phyloP scores from a whole-genome alignment of 2,113 vertebrate genomes.

The Bungarus multicinctus region DNA sequence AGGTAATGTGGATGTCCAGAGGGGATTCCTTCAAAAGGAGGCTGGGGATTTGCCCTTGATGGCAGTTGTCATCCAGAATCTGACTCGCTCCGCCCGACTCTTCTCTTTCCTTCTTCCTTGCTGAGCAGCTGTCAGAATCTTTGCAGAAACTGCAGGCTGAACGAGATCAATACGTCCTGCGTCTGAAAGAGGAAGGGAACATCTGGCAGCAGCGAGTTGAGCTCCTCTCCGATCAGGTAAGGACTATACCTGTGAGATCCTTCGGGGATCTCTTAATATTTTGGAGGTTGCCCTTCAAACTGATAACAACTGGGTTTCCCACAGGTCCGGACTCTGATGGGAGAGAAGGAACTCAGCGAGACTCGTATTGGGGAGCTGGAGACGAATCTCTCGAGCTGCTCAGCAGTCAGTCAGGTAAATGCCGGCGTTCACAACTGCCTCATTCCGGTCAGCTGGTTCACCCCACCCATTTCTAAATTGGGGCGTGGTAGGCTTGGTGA shows the following conservation, averaged over 20 bases:
- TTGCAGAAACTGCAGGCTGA: constrained; percentile 81
- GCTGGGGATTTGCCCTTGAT: neutral
- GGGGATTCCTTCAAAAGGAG: neutral
- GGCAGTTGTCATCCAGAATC: neutral
- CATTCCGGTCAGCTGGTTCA: no score
- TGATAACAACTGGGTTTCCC: neutral
- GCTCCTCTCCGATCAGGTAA: constrained; percentile 86
- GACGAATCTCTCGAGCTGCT: constrained; percentile 75
- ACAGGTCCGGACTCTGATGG: constrained; percentile 79
- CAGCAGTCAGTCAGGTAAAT: constrained; percentile 74
- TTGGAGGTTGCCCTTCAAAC: neutral
- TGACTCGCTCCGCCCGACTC: neutral
- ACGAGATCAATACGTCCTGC: constrained; percentile 82
- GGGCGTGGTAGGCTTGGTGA: neutral
- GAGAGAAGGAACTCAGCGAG: constrained; percentile 80
- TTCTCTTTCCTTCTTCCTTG: constrained; percentile 6
- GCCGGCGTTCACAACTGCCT: neutral
- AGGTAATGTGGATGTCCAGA: constrained; percentile 67
- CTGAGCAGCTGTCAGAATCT: constrained; percentile 78
- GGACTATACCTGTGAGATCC: neutral
- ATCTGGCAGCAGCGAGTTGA: constrained; percentile 88
- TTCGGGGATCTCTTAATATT: neutral
- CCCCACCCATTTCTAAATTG: neutral
- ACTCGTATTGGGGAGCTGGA: constrained; percentile 81
- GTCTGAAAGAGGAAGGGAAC: constrained; percentile 81